A percentile compares a stretch with the other conserved stretches of the same genome.
These are phyloP conservation scores for Chunga burmeisteri DNA, from an alignment of 2,113 vertebrate species.

Conservation along the genomic window DNA sequence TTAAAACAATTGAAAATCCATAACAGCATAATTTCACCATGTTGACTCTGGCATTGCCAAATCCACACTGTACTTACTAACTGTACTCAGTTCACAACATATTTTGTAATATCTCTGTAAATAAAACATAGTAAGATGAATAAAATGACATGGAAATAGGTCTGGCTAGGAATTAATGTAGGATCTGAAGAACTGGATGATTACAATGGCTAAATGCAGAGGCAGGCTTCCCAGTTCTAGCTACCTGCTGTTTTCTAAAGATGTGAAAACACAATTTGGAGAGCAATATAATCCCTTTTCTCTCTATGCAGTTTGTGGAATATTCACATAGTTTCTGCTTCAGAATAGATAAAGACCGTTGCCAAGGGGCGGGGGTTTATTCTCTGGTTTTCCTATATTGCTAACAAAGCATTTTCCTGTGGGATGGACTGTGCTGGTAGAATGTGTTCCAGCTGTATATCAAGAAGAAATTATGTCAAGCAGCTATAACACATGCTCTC, in stretches of 20 bases:
- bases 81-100: not conserved
- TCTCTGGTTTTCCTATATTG: not conserved
- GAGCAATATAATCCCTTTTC: conserved; percentile 1
- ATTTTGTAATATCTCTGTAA: conserved; percentile 70
- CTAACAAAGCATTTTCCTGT: not conserved
- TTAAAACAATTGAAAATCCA: not conserved
- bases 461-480: not conserved
- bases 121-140: conserved; percentile 50
- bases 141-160: conserved; percentile 60
- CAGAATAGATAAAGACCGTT: not conserved
- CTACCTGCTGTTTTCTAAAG: not conserved
- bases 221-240: not conserved
- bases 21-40: not conserved
- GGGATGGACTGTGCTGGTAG: not conserved
- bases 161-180: not conserved
- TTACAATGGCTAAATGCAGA: not conserved
- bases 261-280: not conserved
- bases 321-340: not conserved
- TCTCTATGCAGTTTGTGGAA: not conserved
- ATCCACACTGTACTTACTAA: not conserved
- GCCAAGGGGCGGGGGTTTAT: not conserved
- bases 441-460: not conserved
- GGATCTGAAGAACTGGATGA: not conserved
- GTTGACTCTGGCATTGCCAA: not conserved
- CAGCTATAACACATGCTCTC: not conserved